Percentiles rank a stretch among this genome's conserved stretches.
phyloP scores from a whole-genome alignment of 2,888 invertebrate species.

The Marasmarcha lunaedactyla region DNA sequence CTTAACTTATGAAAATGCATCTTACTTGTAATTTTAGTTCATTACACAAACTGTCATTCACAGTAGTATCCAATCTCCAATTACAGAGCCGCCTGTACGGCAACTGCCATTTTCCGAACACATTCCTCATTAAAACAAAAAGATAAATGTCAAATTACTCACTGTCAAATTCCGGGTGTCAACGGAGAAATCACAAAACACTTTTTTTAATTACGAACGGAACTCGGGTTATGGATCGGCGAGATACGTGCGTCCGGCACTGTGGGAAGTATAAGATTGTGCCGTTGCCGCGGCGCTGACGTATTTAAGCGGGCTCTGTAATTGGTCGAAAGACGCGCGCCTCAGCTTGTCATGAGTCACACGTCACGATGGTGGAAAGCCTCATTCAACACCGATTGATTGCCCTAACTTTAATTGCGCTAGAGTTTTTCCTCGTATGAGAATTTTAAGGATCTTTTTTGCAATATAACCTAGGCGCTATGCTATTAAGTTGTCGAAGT shows the following conservation, averaged over 20 bases:
- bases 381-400: constrained; percentile 10
- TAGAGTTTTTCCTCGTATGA: too few species aligned
- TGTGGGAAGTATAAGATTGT: constrained; percentile 40
- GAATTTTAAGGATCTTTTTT: too few species aligned
- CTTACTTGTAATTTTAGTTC: not conserved
- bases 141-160: constrained; percentile 10
- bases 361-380: constrained; percentile 51
- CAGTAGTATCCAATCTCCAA: not conserved
- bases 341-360: constrained; percentile 28
- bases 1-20: not conserved
- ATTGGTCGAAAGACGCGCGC: constrained; percentile 45
- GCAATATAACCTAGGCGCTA: too few species aligned
- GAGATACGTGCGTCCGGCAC: constrained; percentile 37
- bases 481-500: too few species aligned
- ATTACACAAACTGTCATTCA: not conserved
- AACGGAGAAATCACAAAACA: constrained; percentile 6
- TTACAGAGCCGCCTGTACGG: not conserved
- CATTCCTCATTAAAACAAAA: not conserved
- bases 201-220: not conserved
- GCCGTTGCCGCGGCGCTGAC: constrained; percentile 29
- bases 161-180: constrained; percentile 15
- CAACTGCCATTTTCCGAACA: not conserved
- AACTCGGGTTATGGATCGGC: constrained; percentile 3
- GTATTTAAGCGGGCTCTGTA: constrained; percentile 41
- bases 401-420: too few species aligned